Evolutionary conservation across 92 coral and sea anemone genomes (phyloP).

Genomic region (Meandrina meandrites): DNA sequence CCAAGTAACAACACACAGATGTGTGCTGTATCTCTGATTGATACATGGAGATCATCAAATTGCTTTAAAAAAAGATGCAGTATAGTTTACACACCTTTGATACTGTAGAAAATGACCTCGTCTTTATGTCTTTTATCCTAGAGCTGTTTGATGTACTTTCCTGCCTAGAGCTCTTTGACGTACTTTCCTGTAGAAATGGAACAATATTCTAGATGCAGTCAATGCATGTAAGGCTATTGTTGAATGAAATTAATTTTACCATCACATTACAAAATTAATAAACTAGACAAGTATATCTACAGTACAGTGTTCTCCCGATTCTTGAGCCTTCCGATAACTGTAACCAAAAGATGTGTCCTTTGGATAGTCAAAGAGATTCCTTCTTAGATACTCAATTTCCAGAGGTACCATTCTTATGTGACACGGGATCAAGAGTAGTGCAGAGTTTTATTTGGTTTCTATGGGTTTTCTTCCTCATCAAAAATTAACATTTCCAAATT

Average conservation of each 20-base stretch:
- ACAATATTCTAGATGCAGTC: not conserved
- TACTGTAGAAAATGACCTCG: conserved; percentile 48
- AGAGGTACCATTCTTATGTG: too few relatives aligned
- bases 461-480: too few relatives aligned
- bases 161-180: conserved; percentile 38
- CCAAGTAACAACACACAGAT: not conserved
- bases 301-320: too few relatives aligned
- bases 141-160: conserved; percentile 32
- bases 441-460: too few relatives aligned
- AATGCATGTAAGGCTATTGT: not conserved
- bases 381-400: too few relatives aligned
- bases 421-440: too few relatives aligned
- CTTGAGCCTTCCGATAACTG: too few relatives aligned
- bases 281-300: too few relatives aligned
- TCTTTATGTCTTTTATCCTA: conserved; percentile 53
- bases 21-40: not conserved
- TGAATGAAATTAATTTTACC: not conserved
- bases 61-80: not conserved
- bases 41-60: not conserved
- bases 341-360: too few relatives aligned
- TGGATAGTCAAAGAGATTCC: too few relatives aligned
- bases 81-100: conserved; percentile 49
- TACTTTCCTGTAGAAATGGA: not conserved
- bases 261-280: not conserved
- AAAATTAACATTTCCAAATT: too few relatives aligned